phyloP scores from a whole-genome alignment of 2,888 invertebrate species.

The Chydorus sphaericus region DNA sequence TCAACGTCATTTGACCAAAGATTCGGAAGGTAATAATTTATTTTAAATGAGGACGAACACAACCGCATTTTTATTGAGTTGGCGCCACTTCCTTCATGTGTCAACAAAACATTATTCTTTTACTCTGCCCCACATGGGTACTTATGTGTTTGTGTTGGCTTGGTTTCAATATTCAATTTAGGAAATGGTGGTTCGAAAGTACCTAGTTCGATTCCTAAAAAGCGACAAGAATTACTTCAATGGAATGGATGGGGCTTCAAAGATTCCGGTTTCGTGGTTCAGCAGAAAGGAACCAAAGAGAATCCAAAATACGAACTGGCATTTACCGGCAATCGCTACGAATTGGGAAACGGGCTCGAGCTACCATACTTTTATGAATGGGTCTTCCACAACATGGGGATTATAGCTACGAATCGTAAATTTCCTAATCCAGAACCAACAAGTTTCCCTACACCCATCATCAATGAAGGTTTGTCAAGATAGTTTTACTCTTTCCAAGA shows the following conservation, averaged over 20 bases:
- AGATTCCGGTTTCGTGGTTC: constrained; percentile 69
- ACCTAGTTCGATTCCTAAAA: constrained; percentile 5
- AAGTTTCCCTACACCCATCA: constrained; percentile 49
- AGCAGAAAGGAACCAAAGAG: constrained; percentile 30
- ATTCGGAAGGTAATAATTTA: too few relatives aligned
- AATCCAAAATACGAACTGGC: constrained; percentile 34
- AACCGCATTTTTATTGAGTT: too few relatives aligned
- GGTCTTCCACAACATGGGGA: constrained; percentile 56
- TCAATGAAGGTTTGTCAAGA: constrained; percentile 34
- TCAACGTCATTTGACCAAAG: not conserved
- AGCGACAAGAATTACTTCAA: constrained; percentile 63
- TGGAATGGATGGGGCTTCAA: constrained; percentile 99
- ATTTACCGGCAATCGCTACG: constrained; percentile 80
- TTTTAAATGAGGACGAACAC: too few relatives aligned
- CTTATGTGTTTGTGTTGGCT: not conserved
- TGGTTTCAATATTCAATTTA: not conserved
- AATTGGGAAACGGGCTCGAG: constrained; percentile 50
- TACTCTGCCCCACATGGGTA: not conserved
- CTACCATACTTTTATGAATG: constrained; percentile 69
- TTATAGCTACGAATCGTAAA: constrained; percentile 38
- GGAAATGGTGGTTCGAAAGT: not conserved
- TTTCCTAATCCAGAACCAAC: constrained; percentile 39
- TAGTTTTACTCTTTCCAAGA: not conserved
- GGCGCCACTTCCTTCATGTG: not conserved
- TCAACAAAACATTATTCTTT: too few relatives aligned